Base-by-base conservation (phyloP, 2,797 vertebrate species). In the Acropternis orthonyx region DNA sequence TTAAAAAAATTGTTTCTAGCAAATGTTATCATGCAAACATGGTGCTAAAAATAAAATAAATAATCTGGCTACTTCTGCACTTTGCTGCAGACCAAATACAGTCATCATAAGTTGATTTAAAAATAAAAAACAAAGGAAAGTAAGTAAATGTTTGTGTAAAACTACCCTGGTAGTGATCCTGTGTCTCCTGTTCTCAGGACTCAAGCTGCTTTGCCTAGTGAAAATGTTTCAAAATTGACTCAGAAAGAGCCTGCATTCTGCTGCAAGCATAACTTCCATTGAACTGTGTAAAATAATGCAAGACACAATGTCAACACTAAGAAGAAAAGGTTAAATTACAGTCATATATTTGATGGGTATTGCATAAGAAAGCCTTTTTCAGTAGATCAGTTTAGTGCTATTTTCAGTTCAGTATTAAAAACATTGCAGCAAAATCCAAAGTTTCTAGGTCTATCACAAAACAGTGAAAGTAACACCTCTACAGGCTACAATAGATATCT, bases 11-110 rank as follows among this genome's bases (percentile, higher is more conserved):
- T 34, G 12, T 88, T 85, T 89, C 67, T 43, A 83, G 56, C 27
- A 82, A 79, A 85, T 7, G 2, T 87, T 74, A 69, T 85, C 55
- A 90, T 37, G 63, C 30, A 82, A 68, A 83, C 30, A 71, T 65
- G 10, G 65, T 85, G 81, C 76, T 63, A 79, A 91, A 94, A 88
- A 79, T 67, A 79, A 92, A 94, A 90, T 22, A 91, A 93, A 82
- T 62, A 91, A 83, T 91, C 55, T 36, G 26, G 63, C 44, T 93
- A 85, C 18, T 82, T 67, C 75, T 51, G 30, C 43, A 85, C 56
- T 92, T 92, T 36, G 48, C 79, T 82, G 28, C 23, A 91, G 78
- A 82, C 44, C 41, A 75, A 89, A 76, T 34, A 48, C 39, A 76
- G 36, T 69, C 36, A 66, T 46, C 66, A 36, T 6, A 93, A 62